These are phyloP conservation scores for Todiramphus chloris DNA, from an alignment of 2,113 vertebrate genomes.

Conservation along the genomic window DNA sequence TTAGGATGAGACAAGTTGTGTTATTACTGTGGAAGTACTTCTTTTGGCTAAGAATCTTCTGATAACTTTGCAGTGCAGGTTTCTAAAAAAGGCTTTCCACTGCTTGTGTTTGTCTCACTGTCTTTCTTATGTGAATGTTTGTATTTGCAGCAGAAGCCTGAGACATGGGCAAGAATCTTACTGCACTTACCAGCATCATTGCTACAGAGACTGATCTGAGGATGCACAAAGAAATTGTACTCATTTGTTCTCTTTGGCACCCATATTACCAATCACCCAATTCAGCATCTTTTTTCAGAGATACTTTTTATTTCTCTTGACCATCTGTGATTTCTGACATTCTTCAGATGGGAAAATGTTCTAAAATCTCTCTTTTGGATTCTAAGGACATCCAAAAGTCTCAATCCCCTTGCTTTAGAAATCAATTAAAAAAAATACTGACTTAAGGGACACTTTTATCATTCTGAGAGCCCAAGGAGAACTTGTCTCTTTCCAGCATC, in stretches of 20 bases:
- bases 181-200: neutral
- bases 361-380: neutral
- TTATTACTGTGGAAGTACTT: neutral
- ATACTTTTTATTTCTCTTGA: neutral
- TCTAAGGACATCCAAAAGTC: neutral
- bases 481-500: neutral
- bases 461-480: neutral
- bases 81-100: neutral
- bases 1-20: neutral
- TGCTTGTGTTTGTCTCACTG: neutral
- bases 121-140: neutral
- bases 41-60: neutral
- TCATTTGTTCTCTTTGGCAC: neutral
- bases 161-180: neutral
- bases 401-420: neutral
- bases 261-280: neutral
- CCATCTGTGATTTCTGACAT: neutral
- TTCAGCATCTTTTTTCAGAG: neutral
- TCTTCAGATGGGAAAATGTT: neutral
- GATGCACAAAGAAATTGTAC: neutral
- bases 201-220: neutral
- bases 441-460: rapidly evolving
- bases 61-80: neutral
- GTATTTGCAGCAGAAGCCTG: neutral
- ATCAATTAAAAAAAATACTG: neutral